Percentiles rank a stretch among this genome's conserved stretches.
These are phyloP conservation scores for Drosophila nannoptera DNA, from an alignment of 1,140 invertebrate genomes.

Conservation along the genomic window DNA sequence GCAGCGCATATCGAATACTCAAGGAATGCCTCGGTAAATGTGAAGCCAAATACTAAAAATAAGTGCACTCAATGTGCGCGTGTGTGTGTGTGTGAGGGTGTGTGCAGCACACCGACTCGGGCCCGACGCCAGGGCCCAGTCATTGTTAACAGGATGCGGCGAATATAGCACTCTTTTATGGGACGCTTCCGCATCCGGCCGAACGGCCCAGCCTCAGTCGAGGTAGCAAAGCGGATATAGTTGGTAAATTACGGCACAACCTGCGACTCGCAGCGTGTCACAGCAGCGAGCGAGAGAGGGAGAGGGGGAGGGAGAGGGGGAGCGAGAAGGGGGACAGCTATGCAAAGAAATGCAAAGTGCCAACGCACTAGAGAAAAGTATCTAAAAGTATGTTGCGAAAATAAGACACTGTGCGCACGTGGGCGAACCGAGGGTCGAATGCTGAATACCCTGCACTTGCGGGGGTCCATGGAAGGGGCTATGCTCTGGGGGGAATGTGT, in stretches of 20 bases:
- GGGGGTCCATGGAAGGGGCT: no score
- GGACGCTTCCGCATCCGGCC: slow-evolving; percentile 60
- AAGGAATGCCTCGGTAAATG: no score
- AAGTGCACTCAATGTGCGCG: no score
- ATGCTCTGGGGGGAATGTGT: no score
- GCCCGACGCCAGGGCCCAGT: slow-evolving; percentile 42
- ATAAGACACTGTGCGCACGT: slow-evolving; percentile 18
- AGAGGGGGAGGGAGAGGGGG: neutral
- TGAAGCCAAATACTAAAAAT: no score
- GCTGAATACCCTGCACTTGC: neutral
- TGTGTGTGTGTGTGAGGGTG: no score
- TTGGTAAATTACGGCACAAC: slow-evolving; percentile 69
- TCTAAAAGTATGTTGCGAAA: slow-evolving; percentile 36
- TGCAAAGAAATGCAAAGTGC: slow-evolving; percentile 38
- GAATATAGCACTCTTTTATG: slow-evolving; percentile 73
- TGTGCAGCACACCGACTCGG: no score
- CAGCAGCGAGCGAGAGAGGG: neutral
- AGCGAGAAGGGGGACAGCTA: neutral
- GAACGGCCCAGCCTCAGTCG: slow-evolving; percentile 17
- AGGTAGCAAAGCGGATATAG: slow-evolving; percentile 66
- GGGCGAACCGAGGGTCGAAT: neutral
- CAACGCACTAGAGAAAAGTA: slow-evolving; percentile 42
- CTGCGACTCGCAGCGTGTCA: slow-evolving; percentile 38
- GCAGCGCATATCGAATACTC: no score
- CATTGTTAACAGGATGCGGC: slow-evolving; percentile 73